phyloP scores from a whole-genome alignment of 2,888 invertebrate species.

The Drosophila antonietae region DNA sequence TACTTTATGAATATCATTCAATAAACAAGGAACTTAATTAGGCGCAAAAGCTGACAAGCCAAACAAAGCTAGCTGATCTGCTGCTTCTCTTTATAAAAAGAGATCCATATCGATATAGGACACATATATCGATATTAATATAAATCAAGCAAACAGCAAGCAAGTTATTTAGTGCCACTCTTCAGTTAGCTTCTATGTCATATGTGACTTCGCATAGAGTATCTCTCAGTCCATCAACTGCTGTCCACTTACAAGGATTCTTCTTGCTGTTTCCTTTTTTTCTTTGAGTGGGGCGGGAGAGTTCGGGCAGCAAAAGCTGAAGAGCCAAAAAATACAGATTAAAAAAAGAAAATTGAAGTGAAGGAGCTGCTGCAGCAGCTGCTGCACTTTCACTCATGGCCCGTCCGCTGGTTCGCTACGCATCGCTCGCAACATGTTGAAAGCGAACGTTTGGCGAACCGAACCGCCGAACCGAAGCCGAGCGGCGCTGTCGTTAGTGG shows the following conservation, averaged over 20 bases:
- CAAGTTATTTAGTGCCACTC: no score
- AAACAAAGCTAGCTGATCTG: background rate
- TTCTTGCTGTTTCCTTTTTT: background rate
- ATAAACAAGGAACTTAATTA: no score
- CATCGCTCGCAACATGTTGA: conserved; percentile 63
- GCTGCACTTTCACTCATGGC: conserved; percentile 40
- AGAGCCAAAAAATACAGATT: conserved; percentile 1
- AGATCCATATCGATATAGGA: no score
- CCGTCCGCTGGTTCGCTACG: conserved; percentile 2
- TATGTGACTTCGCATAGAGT: background rate
- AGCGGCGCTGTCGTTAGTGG: conserved; percentile 24
- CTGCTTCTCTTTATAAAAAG: no score
- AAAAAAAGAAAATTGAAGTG: background rate
- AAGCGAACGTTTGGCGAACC: conserved; percentile 41
- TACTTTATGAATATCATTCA: no score
- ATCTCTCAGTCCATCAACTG: background rate
- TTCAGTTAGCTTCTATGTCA: background rate
- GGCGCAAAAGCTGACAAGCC: no score
- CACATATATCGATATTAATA: no score
- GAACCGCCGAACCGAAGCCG: conserved; percentile 28
- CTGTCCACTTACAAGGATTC: background rate
- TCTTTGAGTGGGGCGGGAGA: conserved; percentile 12
- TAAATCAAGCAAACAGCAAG: no score
- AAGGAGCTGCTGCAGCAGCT: conserved; percentile 5
- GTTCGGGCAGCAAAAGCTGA: conserved; percentile 15